These are phyloP conservation scores for Ascaphus truei DNA, from an alignment of 2,113 vertebrate species.

Conservation along the genomic window DNA sequence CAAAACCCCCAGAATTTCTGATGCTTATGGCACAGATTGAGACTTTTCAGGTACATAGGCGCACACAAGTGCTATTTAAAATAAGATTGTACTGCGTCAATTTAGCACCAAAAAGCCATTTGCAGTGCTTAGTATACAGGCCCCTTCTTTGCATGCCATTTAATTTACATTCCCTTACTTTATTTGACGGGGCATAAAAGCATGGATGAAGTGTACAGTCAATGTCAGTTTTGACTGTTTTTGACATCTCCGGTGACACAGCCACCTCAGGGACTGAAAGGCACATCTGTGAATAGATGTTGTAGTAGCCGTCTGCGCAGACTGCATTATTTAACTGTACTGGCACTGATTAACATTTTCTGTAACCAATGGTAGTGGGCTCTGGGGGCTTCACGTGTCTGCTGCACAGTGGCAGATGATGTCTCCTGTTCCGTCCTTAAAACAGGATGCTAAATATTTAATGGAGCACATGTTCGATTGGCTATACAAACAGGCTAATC, in stretches of 20 bases:
- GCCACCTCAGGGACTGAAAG: slow-evolving; percentile 67
- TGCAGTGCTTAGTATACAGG: not conserved
- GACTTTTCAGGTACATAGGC: no score
- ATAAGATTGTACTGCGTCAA: no score
- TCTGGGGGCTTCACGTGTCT: slow-evolving; percentile 75
- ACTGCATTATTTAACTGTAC: slow-evolving; percentile 83
- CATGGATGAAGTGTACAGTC: slow-evolving; percentile 58
- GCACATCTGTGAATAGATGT: slow-evolving; percentile 73
- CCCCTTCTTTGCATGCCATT: not conserved
- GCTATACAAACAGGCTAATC: slow-evolving; percentile 87
- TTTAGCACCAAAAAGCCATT: no score
- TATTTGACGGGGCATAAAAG: slow-evolving; percentile 35
- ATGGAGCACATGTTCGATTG: slow-evolving; percentile 86
- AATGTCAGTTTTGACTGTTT: slow-evolving; percentile 60
- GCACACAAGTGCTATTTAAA: no score
- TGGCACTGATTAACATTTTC: slow-evolving; percentile 84
- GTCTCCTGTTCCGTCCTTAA: slow-evolving; percentile 76
- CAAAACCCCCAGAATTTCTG: no score
- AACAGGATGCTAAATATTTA: slow-evolving; percentile 85
- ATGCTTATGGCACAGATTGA: no score
- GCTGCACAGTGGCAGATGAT: slow-evolving; percentile 74
- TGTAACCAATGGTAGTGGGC: slow-evolving; percentile 84
- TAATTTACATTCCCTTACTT: not conserved
- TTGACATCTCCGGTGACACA: slow-evolving; percentile 66
- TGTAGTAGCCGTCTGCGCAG: slow-evolving; percentile 76